Evolutionary conservation across 2,113 vertebrate genomes (phyloP).

Genomic region (Empidonax traillii): DNA sequence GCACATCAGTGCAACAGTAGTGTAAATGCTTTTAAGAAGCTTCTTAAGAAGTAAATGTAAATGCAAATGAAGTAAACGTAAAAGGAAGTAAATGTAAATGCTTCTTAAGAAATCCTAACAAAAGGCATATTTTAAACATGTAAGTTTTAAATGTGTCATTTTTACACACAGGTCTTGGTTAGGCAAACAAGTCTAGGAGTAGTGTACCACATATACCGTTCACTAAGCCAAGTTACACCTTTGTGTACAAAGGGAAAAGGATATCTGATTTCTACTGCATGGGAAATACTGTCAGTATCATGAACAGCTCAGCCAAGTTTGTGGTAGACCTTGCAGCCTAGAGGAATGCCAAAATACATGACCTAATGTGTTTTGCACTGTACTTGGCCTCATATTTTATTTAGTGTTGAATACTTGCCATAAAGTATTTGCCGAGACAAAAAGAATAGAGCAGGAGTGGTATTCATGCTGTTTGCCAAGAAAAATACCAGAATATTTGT

Average conservation of each 20-base stretch:
- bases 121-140: neutral
- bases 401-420: neutral
- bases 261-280: neutral
- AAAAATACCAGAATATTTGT: constrained; percentile 24
- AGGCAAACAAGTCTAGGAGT: neutral
- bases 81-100: too few relatives aligned
- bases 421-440: neutral
- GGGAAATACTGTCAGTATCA: neutral
- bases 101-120: neutral
- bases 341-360: neutral
- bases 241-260: neutral
- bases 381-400: neutral
- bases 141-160: neutral
- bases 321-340: constrained; percentile 5
- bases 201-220: neutral
- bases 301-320: neutral
- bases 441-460: neutral
- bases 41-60: too few relatives aligned
- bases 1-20: neutral
- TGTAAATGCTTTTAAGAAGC: neutral
- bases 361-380: neutral
- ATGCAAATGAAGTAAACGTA: too few relatives aligned
- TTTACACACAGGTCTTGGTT: neutral
- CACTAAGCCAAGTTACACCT: neutral
- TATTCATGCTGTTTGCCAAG: constrained; percentile 3